These are phyloP conservation scores for Seira sanloemensis DNA, from an alignment of 2,888 invertebrate species.

Conservation along the genomic window DNA sequence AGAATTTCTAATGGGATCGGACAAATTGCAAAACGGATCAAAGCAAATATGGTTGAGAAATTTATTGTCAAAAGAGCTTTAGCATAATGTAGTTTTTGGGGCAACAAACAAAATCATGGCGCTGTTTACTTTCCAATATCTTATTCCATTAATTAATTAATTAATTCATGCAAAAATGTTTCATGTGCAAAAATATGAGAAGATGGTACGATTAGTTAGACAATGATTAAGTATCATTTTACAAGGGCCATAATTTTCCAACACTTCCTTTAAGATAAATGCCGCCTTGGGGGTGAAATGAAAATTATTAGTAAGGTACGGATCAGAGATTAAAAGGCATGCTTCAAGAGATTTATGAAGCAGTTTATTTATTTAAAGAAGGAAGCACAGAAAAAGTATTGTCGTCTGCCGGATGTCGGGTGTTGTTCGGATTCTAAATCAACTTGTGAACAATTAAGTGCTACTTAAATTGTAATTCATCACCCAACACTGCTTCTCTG, in stretches of 20 bases:
- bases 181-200: background rate
- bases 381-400: background rate
- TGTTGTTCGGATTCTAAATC: background rate
- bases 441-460: background rate
- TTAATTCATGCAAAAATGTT: background rate
- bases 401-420: background rate
- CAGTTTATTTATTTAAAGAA: background rate
- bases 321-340: background rate
- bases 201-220: background rate
- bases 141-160: background rate
- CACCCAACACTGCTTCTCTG: no score
- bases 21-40: slow-evolving; percentile 22
- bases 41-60: background rate
- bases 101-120: slow-evolving; percentile 7
- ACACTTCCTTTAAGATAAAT: background rate
- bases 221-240: background rate
- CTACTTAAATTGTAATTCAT: no score
- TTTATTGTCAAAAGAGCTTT: background rate
- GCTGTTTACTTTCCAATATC: no score
- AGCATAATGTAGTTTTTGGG: no score
- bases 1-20: slow-evolving; percentile 31
- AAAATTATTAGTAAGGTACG: background rate
- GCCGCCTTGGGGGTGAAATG: background rate
- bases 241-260: background rate
- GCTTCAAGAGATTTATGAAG: background rate